A percentile compares a stretch with the other conserved stretches of the same genome.
phyloP scores from a whole-genome alignment of 2,888 invertebrate species.

The Nomada ferruginata region DNA sequence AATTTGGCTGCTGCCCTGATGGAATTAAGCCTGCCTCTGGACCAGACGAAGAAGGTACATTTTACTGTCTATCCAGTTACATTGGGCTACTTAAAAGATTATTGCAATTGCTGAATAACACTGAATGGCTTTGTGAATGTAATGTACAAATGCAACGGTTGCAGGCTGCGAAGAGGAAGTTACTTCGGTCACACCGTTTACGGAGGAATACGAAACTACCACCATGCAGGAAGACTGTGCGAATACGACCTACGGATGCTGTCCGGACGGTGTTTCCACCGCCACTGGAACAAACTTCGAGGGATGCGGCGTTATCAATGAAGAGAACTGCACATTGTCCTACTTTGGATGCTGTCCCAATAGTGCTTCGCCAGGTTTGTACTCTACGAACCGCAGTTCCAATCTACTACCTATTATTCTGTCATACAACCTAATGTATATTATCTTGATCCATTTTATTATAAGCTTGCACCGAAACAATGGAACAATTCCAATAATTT shows the following conservation, averaged over 20 bases:
- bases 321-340: slow-evolving; percentile 86
- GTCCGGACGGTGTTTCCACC: slow-evolving; percentile 88
- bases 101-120: not conserved
- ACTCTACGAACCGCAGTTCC: not conserved
- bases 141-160: not conserved
- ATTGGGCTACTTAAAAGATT: not conserved
- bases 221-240: slow-evolving; percentile 83
- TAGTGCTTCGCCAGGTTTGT: slow-evolving; percentile 87
- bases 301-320: slow-evolving; percentile 86
- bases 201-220: slow-evolving; percentile 74
- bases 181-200: slow-evolving; percentile 60
- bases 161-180: slow-evolving; percentile 76
- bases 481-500: too few relatives aligned
- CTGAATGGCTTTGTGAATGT: not conserved
- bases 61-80: not conserved
- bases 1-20: slow-evolving; percentile 91
- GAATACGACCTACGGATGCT: slow-evolving; percentile 89
- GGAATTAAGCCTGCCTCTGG: slow-evolving; percentile 88
- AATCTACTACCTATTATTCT: not conserved
- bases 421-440: too few relatives aligned
- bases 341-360: slow-evolving; percentile 92
- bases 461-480: too few relatives aligned
- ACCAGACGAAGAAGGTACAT: slow-evolving; percentile 85
- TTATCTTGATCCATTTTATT: too few relatives aligned
- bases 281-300: slow-evolving; percentile 88